Conservation (phyloP, 2,888 invertebrate genomes). For the Zeuzera pyrina region DNA sequence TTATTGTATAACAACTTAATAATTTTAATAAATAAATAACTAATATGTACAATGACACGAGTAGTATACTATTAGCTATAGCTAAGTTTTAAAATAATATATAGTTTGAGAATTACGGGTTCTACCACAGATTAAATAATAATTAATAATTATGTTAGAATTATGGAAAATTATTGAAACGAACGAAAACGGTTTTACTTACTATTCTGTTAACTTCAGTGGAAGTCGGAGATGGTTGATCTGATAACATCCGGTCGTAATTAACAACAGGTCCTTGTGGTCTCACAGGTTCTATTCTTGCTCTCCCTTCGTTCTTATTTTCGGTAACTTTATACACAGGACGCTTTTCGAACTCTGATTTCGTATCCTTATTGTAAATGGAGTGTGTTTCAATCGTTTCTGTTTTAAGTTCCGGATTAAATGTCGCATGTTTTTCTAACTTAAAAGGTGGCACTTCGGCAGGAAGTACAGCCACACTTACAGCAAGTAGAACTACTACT, state of each 20-base stretch:
- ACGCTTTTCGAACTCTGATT: slow-evolving; percentile 26
- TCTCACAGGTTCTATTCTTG: slow-evolving; percentile 42
- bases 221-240: slow-evolving; percentile 30
- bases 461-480: slow-evolving; percentile 27
- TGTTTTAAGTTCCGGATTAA: slow-evolving; percentile 32
- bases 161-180: no score
- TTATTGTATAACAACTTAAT: no score
- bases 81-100: no score
- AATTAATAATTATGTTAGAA: no score
- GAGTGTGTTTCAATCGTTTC: slow-evolving; percentile 30
- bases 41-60: no score
- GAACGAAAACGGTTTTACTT: no score
- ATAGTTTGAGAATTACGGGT: no score
- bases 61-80: no score
- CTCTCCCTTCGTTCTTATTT: slow-evolving; percentile 34
- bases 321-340: slow-evolving; percentile 48
- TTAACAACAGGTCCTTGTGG: slow-evolving; percentile 38
- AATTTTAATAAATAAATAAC: no score
- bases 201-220: slow-evolving; percentile 50
- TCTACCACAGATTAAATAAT: no score
- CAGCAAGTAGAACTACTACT: slow-evolving; percentile 21
- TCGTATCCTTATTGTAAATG: slow-evolving; percentile 30
- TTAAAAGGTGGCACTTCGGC: slow-evolving; percentile 43
- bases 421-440: slow-evolving; percentile 33
- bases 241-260: slow-evolving; percentile 53